Evolutionary conservation across 2,113 vertebrate species (phyloP), one percentile per base, ranked within the genome.

Genomic region (Megalops atlanticus): DNA sequence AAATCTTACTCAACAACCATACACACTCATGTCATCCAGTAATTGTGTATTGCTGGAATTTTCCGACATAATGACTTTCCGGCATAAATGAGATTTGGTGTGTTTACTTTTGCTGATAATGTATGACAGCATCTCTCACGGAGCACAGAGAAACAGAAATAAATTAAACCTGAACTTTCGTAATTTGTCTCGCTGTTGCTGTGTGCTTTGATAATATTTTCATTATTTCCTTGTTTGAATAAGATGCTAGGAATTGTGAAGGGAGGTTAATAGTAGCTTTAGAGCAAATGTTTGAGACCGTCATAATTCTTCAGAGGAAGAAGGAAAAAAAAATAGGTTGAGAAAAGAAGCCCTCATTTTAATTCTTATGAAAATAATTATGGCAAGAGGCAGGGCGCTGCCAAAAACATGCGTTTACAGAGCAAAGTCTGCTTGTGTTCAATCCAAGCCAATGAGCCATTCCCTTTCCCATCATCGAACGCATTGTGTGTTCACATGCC

Each of bases 61-160:
- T 74, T 24, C 43, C 0, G 43, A 45, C 14, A 45, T 64, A 64
- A 64, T 75, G 5, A 11, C 18, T 43, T 45, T 76, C n/a, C 11
- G 21, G 49, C 49, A 76, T 47, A 76, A 76, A 76, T 76, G 0
- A 35, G 18, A 72, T 77, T 24, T 76, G n/a, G n/a, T n/a, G 49
- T 82, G 27, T 82, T 82, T 82, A 33, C 24, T 78, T n/a, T 82
- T 76, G n/a, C 74, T 49, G 40, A 77, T 47, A 71, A 69, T 77
- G 71, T 10, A 81, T 76, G 69, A 45, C 70, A 64, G 47, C 54
- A 78, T 43, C 38, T 49, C n/a, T 74, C 54, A 0, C 27, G 74
- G 73, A 81, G 84, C 69, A 72, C 78, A 76, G 83, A 33, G n/a
- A n/a, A n/a, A n/a, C n/a, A n/a, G n/a, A 74, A 85, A 73, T 54